Evolutionary conservation across 2,888 invertebrate genomes (phyloP).

Genomic region (Dioctria rufipes): DNA sequence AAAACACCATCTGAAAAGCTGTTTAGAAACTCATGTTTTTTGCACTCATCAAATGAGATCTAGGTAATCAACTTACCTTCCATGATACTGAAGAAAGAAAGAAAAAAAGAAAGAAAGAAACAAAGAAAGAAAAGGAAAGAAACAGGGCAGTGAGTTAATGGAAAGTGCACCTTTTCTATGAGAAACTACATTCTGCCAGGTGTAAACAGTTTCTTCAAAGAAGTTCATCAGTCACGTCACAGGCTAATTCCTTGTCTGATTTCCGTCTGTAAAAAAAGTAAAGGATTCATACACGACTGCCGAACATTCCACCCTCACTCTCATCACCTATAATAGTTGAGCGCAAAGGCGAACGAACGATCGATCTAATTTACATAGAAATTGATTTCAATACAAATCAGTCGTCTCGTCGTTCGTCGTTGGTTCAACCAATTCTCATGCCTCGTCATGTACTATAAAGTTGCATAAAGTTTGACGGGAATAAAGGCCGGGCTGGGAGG

Average conservation of each 20-base stretch:
- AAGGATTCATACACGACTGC: background rate
- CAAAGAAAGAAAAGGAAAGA: too few species aligned
- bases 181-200: background rate
- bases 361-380: conserved; percentile 42
- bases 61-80: too few species aligned
- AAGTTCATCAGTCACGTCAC: background rate
- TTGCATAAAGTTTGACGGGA: background rate
- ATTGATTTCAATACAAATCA: conserved; percentile 50
- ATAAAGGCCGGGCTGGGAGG: too few species aligned
- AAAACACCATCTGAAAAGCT: too few species aligned
- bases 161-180: background rate
- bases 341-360: too few species aligned
- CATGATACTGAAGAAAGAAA: too few species aligned
- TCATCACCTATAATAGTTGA: too few species aligned
- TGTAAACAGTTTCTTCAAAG: background rate
- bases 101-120: too few species aligned
- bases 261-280: background rate
- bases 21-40: too few species aligned
- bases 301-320: background rate
- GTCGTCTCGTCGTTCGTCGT: too few species aligned
- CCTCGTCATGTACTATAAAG: conserved; percentile 5
- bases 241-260: background rate
- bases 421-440: conserved; percentile 21
- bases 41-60: too few species aligned
- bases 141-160: too few species aligned